Evolutionary conservation across 2,113 vertebrate genomes (phyloP).

Genomic region (Fulica atra): DNA sequence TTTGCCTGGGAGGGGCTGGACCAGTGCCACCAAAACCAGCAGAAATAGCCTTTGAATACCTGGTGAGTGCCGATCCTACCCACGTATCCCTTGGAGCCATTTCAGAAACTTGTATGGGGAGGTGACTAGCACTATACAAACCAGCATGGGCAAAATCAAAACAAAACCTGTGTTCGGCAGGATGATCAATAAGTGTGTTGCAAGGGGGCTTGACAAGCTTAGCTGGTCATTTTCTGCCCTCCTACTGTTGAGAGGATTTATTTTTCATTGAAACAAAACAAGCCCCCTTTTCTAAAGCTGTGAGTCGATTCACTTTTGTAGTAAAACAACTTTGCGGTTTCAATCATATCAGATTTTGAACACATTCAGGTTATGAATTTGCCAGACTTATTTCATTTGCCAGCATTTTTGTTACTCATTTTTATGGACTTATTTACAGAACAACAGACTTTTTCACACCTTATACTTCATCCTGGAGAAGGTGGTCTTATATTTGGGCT

Average conservation of each 20-base stretch:
- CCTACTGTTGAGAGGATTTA: background rate
- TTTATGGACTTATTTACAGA: background rate
- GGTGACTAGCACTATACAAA: background rate
- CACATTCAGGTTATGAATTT: background rate
- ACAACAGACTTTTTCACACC: background rate
- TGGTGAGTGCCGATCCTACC: fast-evolving
- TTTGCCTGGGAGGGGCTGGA: background rate
- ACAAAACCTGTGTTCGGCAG: background rate
- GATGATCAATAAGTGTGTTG: background rate
- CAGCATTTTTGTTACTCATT: background rate
- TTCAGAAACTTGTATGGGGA: background rate
- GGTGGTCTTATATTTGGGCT: background rate
- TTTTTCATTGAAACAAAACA: background rate
- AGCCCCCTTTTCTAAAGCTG: background rate
- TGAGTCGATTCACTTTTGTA: background rate
- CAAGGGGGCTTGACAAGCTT: background rate
- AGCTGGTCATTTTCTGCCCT: background rate
- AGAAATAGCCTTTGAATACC: background rate
- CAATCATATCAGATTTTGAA: background rate
- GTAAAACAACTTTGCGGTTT: background rate
- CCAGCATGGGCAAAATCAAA: background rate
- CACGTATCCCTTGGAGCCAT: fast-evolving
- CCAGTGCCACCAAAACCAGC: background rate
- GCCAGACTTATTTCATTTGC: background rate
- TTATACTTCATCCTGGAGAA: background rate